These are phyloP conservation scores for Pentamera pediparva DNA, from an alignment of 53 echinoderm and acorn worm genomes.

Conservation along the genomic window DNA sequence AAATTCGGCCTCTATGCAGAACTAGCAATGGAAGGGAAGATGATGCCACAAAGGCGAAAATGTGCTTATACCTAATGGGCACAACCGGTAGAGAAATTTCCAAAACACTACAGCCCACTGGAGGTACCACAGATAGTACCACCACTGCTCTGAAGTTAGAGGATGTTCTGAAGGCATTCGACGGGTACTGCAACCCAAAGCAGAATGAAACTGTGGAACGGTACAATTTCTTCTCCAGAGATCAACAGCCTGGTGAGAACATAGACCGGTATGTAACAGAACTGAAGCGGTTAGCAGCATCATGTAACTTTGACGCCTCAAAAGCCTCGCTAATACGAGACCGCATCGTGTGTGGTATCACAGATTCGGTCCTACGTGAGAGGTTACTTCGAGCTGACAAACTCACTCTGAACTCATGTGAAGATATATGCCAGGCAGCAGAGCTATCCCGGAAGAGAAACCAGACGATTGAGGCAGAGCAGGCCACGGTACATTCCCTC, in stretches of 20 bases:
- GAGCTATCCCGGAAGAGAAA: slow-evolving; percentile 23
- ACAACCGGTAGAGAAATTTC: slow-evolving; percentile 20
- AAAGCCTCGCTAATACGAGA: slow-evolving; percentile 34
- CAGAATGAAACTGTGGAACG: slow-evolving; percentile 41
- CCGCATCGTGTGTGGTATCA: slow-evolving; percentile 35
- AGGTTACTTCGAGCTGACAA: slow-evolving; percentile 21
- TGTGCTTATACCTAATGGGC: slow-evolving; percentile 23
- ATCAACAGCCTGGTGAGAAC: slow-evolving; percentile 27
- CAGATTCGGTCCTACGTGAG: slow-evolving; percentile 24
- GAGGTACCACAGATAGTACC: too few relatives aligned
- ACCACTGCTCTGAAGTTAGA: not conserved
- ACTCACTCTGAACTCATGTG: not conserved
- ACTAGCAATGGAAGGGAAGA: slow-evolving; percentile 17
- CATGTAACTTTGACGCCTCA: slow-evolving; percentile 28
- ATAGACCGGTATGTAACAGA: slow-evolving; percentile 27
- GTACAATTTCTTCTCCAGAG: slow-evolving; percentile 39
- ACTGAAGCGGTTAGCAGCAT: slow-evolving; percentile 24
- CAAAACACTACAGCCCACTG: not conserved
- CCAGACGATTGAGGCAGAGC: not conserved
- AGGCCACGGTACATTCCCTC: too few relatives aligned
- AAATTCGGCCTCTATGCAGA: slow-evolving; percentile 2
- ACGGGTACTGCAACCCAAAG: slow-evolving; percentile 30
- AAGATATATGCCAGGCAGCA: slow-evolving; percentile 18
- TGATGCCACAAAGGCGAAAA: slow-evolving; percentile 11
- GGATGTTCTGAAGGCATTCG: not conserved